A percentile compares a stretch with the other conserved stretches of the same genome.
phyloP scores from a whole-genome alignment of 2,888 invertebrate genomes.

The Hirtodrosophila confusa region DNA sequence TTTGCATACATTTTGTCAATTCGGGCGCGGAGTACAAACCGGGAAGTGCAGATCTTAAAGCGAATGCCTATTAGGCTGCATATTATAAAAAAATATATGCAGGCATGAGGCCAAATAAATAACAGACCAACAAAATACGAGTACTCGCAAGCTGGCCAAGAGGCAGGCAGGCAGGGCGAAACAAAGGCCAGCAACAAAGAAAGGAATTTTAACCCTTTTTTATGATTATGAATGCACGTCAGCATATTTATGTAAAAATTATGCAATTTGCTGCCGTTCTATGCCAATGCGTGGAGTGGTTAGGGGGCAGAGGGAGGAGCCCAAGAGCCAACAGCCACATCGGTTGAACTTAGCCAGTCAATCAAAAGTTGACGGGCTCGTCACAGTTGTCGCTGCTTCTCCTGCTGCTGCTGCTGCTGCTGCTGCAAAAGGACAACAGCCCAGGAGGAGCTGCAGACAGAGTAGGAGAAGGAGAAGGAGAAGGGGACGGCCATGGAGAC shows the following conservation, averaged over 20 bases:
- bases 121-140: slow-evolving; percentile 55
- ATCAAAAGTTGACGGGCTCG: slow-evolving; percentile 77
- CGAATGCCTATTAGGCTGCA: slow-evolving; percentile 79
- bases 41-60: slow-evolving; percentile 23
- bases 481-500: neutral
- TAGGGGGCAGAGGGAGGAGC: slow-evolving; percentile 2
- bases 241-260: slow-evolving; percentile 80
- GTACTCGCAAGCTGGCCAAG: slow-evolving; percentile 2
- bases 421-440: slow-evolving; percentile 59
- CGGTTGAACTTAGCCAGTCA: slow-evolving; percentile 77
- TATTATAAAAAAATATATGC: slow-evolving; percentile 58
- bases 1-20: slow-evolving; percentile 78
- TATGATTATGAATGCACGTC: slow-evolving; percentile 79
- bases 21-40: slow-evolving; percentile 14
- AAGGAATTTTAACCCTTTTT: slow-evolving; percentile 72
- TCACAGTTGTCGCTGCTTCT: slow-evolving; percentile 70
- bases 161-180: slow-evolving; percentile 11
- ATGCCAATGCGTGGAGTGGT: slow-evolving; percentile 64
- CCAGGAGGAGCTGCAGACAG: slow-evolving; percentile 12
- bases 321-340: slow-evolving; percentile 48
- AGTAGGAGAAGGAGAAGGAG: neutral
- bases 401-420: slow-evolving; percentile 12
- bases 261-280: slow-evolving; percentile 80
- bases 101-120: slow-evolving; percentile 70
- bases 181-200: slow-evolving; percentile 41